phyloP scores from a whole-genome alignment of 2,113 vertebrate species.

The Rallus limicola region DNA sequence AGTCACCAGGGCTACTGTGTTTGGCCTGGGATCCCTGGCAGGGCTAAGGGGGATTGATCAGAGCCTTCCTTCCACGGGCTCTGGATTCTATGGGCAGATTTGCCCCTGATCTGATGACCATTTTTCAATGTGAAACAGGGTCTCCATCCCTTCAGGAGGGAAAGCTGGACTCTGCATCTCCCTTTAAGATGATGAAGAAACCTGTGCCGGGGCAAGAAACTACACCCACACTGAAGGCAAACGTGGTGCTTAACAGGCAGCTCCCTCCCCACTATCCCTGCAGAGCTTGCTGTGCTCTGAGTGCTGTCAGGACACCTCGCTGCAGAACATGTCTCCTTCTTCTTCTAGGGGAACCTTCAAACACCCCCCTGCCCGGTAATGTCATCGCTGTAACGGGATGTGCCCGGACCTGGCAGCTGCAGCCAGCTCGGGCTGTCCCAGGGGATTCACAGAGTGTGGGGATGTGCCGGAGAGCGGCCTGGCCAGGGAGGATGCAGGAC shows the following conservation, averaged over 20 bases:
- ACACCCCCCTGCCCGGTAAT: not conserved
- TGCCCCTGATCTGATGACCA: not conserved
- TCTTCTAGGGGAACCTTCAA: not conserved
- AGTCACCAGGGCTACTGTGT: not conserved
- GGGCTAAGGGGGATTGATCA: not conserved
- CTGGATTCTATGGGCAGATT: not conserved
- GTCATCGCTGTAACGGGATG: accelerated
- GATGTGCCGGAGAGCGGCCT: not conserved
- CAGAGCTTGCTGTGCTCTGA: not conserved
- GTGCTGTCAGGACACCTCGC: not conserved
- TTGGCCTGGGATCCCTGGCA: not conserved
- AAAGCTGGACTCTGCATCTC: not conserved
- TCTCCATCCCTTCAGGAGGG: not conserved
- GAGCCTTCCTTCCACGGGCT: not conserved
- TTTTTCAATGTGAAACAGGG: not conserved
- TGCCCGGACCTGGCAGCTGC: not conserved
- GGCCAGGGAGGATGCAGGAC: not conserved
- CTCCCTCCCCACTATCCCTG: not conserved
- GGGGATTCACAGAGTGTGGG: not conserved
- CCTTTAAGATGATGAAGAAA: not conserved
- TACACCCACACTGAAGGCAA: not conserved
- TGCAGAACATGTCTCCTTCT: not conserved
- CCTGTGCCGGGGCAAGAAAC: not conserved
- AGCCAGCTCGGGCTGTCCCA: not conserved
- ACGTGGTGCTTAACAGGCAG: not conserved